Evolutionary conservation across 1,140 invertebrate species (phyloP), one percentile per base, ranked within the genome.

Genomic region (Drosophila navojoa): DNA sequence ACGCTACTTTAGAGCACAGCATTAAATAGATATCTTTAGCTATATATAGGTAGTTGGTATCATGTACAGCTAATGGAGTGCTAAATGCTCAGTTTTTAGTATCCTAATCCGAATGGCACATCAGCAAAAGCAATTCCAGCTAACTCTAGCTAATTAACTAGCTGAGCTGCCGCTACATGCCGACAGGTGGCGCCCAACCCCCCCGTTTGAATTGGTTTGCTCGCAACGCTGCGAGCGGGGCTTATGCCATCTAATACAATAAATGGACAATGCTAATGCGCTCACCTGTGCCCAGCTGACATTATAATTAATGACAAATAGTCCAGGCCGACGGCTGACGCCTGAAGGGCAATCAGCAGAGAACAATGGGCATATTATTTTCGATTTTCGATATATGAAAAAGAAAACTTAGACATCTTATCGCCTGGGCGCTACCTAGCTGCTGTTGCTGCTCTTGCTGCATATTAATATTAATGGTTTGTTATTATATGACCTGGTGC

Each of bases 401-500:
- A 57, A 57, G 25, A 61, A 63, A 66, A 53, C 27, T 27, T 29
- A 32, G 16, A 10, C 54, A 13, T 47, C 72, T 59, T 71, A 70
- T 75, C 68, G 45, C 11, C 7, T n/a, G 11, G 10, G 27, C 60
- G 71, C 61, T 63, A 70, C 22, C 54, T 70, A 58, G 71, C 44
- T 32, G 32, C 32, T 32, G 35, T 54, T 32, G 71, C 60, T 76
- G 54, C 69, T 55, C 63, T 63, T 59, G 72, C 58, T 74, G 61
- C 74, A 71, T 77, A 79, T 78, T 81, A 86, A 87, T 87, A 89
- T 87, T 87, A 87, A 87, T 89, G 82, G 84, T 87, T 87, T 86
- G 82, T 82, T 86, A 86, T 86, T 77, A 81, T 49, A 49, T 84
- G 82, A 87, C 82, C 82, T 63, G 81, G 75, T 85, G 78, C 78